These are phyloP conservation scores for Trachemys scripta DNA, from an alignment of 2,113 vertebrate genomes.

Conservation along the genomic window DNA sequence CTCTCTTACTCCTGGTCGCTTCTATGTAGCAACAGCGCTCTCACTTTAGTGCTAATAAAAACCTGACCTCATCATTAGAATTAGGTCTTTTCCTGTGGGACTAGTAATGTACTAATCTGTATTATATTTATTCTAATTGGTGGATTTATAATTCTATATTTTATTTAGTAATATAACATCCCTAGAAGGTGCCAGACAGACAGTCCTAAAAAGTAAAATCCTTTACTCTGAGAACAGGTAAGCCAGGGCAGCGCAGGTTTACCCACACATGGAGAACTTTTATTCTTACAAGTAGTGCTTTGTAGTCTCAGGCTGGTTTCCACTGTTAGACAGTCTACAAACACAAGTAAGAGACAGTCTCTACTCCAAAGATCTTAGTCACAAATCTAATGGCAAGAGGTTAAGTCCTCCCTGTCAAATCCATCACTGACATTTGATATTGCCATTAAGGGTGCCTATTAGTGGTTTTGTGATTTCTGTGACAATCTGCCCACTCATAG, in stretches of 20 bases:
- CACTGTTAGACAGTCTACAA: not conserved
- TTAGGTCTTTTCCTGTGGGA: not conserved
- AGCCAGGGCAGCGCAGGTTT: not conserved
- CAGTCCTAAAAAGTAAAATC: not conserved
- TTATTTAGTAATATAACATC: not conserved
- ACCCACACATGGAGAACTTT: not conserved
- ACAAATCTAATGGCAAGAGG: not conserved
- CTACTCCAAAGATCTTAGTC: not conserved
- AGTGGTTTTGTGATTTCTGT: not conserved
- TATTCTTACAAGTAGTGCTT: not conserved
- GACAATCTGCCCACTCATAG: not conserved
- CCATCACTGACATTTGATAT: not conserved
- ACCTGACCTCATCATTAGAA: not conserved
- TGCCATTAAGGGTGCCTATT: not conserved
- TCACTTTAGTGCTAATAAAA: not conserved
- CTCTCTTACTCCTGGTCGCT: accelerated
- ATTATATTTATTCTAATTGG: not conserved
- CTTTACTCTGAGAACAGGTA: not conserved
- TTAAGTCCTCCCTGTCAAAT: not conserved
- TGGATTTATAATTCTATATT: not conserved
- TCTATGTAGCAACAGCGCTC: not conserved
- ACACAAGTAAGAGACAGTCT: not conserved
- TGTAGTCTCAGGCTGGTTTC: not conserved
- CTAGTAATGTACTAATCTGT: not conserved
- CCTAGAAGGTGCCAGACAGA: not conserved